Conservation (phyloP, 2,797 vertebrate species). For the Rhabdophis nuchalis region DNA sequence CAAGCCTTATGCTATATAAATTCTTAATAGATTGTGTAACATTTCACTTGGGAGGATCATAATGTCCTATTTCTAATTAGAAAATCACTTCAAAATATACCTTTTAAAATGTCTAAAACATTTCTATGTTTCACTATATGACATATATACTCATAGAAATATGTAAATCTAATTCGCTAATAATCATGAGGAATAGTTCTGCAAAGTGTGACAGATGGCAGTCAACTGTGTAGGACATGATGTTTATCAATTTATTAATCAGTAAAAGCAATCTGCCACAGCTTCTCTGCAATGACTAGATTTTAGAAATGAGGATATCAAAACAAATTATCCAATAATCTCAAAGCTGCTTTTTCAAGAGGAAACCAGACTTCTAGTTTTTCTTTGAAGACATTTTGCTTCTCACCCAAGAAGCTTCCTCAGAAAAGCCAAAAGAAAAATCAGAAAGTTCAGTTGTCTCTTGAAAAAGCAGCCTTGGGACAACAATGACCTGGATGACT, state of each 20-base stretch:
- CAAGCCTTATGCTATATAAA: background rate
- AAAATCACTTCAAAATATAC: background rate
- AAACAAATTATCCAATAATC: conserved; percentile 33
- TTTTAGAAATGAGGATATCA: conserved; percentile 62
- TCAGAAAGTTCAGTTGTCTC: no score
- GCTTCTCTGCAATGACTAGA: conserved; percentile 55
- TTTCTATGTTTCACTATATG: background rate
- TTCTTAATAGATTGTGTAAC: background rate
- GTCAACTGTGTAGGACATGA: conserved; percentile 62
- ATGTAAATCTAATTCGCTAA: conserved; percentile 49
- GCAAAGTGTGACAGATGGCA: conserved; percentile 65
- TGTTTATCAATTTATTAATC: conserved; percentile 69
- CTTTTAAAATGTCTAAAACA: background rate
- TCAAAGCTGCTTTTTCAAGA: no score
- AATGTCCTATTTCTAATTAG: background rate
- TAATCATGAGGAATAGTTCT: conserved; percentile 55
- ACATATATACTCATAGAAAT: conserved; percentile 21
- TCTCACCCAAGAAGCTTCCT: no score
- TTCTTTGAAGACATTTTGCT: no score
- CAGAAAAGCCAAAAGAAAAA: no score
- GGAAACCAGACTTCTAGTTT: no score
- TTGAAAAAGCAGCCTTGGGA: no score
- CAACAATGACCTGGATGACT: no score
- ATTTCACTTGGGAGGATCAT: background rate
- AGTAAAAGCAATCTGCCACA: conserved; percentile 67